Evolutionary conservation across 2,888 invertebrate genomes (phyloP), one percentile per base, ranked within the genome.

Genomic region (Kryphioiulus occultus): DNA sequence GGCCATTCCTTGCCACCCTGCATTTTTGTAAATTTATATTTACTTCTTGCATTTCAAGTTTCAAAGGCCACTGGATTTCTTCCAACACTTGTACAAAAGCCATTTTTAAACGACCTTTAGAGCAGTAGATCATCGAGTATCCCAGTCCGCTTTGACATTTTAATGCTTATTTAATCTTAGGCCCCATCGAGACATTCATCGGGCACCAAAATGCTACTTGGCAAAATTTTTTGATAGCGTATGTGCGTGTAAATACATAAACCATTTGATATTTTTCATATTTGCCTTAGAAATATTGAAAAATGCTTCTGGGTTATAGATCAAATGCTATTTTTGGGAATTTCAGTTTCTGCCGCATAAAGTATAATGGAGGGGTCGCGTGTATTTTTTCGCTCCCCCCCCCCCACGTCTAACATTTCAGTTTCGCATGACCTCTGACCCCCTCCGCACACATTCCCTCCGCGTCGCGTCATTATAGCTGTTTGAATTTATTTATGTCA

Each of bases 221-320:
- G 78, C 78, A 26, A 78, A 15, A 78, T 78, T 78, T n/a, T 78
- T 78, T 78, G 78, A 78, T 78, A 78, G 17, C 10, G 78, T 30
- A 32, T 26, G 30, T 30, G 9, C 78, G 78, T 78, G 78, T 78
- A 78, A 78, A 78, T n/a, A n/a, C n/a, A n/a, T 78, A 78, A 22
- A 15, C 78, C 78, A 78, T 78, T 78, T 78, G 30, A 78, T 78
- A 78, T 78, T 78, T 78, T 78, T 78, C 78, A 17, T 78, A 78
- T 78, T 78, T 78, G 30, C 30, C 30, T 30, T 78, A 26, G 78
- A 78, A 78, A 78, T 30, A 78, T 78, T 30, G 30, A 30, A 78
- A 78, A 78, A 78, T 78, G 15, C 15, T 78, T 78, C 78, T 30
- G 78, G 30, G 17, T 78, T 3, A 26, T 78, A 78, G 78, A 78